Conservation (phyloP, 2,888 invertebrate genomes). For the Pterostichus niger region DNA sequence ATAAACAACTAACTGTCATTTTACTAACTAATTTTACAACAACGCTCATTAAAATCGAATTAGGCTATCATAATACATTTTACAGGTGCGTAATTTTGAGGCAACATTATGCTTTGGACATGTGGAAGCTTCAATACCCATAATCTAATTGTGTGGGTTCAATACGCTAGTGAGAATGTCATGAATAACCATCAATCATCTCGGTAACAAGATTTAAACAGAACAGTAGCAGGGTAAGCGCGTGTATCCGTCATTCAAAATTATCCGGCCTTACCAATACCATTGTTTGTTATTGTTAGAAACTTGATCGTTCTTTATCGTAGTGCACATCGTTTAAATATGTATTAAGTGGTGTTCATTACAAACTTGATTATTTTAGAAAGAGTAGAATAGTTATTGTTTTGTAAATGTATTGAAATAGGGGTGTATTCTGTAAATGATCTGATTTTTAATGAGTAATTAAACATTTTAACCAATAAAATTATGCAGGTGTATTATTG, state of each 20-base stretch:
- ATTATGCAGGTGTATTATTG: too few relatives aligned
- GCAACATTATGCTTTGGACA: neutral
- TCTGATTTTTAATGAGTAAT: too few relatives aligned
- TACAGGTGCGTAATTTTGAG: neutral
- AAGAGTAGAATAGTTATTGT: too few relatives aligned
- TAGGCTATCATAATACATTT: neutral
- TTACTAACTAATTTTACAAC: neutral
- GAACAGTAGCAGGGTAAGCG: neutral
- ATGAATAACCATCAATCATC: constrained; percentile 18
- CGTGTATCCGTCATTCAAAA: neutral
- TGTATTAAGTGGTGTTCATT: neutral
- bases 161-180: constrained; percentile 3
- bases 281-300: neutral
- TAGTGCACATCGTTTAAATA: neutral
- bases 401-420: too few relatives aligned
- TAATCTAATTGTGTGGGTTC: constrained; percentile 20
- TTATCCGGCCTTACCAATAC: neutral
- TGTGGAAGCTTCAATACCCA: neutral
- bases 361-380: neutral
- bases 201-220: constrained; percentile 2
- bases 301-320: neutral
- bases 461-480: too few relatives aligned
- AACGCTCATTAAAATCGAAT: neutral
- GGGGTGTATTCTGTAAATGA: too few relatives aligned
- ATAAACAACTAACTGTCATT: neutral